These are phyloP conservation scores for Pangasianodon hypophthalmus DNA, from an alignment of 2,113 vertebrate species.

Conservation along the genomic window DNA sequence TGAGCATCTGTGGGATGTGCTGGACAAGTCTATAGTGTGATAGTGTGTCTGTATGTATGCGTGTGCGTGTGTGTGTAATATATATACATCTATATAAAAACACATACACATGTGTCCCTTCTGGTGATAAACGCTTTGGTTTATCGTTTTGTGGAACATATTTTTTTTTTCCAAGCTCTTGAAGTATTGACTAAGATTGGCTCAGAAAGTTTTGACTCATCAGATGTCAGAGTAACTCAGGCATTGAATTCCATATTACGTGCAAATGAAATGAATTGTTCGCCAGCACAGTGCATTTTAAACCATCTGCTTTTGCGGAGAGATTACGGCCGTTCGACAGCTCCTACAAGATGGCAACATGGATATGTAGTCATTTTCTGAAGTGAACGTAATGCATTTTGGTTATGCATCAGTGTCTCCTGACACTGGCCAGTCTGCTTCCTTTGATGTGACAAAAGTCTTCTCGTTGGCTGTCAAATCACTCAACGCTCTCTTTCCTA, in stretches of 20 bases:
- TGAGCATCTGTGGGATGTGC: too few relatives aligned
- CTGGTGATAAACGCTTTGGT: slow-evolving; percentile 24
- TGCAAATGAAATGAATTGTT: slow-evolving; percentile 53
- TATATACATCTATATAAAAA: too few relatives aligned
- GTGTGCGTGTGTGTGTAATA: too few relatives aligned
- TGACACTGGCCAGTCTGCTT: slow-evolving; percentile 56
- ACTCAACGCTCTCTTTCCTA: slow-evolving; percentile 42
- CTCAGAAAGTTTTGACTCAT: slow-evolving; percentile 53
- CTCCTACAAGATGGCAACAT: slow-evolving; percentile 45
- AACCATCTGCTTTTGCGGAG: slow-evolving; percentile 51
- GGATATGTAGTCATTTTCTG: slow-evolving; percentile 55
- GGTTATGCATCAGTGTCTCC: slow-evolving; percentile 56
- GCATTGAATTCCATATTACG: slow-evolving; percentile 53
- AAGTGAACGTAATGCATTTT: slow-evolving; percentile 55
- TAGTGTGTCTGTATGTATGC: too few relatives aligned
- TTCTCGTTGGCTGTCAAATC: slow-evolving; percentile 56
- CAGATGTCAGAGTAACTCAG: slow-evolving; percentile 54
- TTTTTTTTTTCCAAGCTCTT: slow-evolving; percentile 17
- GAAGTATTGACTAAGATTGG: slow-evolving; percentile 38
- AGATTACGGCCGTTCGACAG: slow-evolving; percentile 53
- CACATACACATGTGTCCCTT: neutral
- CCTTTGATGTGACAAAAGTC: slow-evolving; percentile 55
- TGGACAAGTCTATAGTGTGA: too few relatives aligned
- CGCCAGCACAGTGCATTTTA: slow-evolving; percentile 44
- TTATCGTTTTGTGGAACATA: slow-evolving; percentile 15